Conservation (phyloP, 1,140 invertebrate species). For the Aphidius ervi region DNA sequence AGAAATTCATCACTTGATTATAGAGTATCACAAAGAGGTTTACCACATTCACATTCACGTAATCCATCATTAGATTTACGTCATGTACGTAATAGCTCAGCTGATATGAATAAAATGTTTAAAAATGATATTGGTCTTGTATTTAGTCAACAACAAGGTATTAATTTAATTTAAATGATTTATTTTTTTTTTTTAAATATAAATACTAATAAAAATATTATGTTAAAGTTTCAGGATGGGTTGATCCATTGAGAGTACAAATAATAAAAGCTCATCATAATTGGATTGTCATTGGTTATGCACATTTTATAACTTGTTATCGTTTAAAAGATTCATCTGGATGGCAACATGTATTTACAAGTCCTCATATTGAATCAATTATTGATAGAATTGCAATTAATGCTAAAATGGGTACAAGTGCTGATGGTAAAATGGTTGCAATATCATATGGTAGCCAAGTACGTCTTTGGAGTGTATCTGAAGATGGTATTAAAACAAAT, state of each 20-base stretch:
- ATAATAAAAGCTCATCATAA: conserved; percentile 97
- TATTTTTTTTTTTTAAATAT: conserved; percentile 2
- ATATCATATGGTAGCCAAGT: conserved; percentile 84
- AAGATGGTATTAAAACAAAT: conserved; percentile 71
- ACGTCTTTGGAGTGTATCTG: conserved; percentile 83
- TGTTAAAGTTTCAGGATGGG: conserved; percentile 62
- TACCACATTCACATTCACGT: conserved; percentile 77
- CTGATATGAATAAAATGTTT: conserved; percentile 72
- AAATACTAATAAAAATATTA: conserved; percentile 9
- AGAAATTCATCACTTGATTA: conserved; percentile 78
- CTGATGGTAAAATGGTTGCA: conserved; percentile 80
- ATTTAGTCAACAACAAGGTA: conserved; percentile 62
- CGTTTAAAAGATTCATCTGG: conserved; percentile 92
- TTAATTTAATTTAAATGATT: conserved; percentile 20
- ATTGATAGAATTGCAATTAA: conserved; percentile 94
- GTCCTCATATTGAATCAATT: conserved; percentile 81
- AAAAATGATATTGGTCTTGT: conserved; percentile 67
- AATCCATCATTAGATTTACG: conserved; percentile 78
- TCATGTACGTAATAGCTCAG: conserved; percentile 73
- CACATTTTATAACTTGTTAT: conserved; percentile 93
- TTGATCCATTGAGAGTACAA: conserved; percentile 81
- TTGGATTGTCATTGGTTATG: conserved; percentile 95
- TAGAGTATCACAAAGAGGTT: conserved; percentile 52
- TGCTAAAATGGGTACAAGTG: conserved; percentile 75
- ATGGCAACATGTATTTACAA: conserved; percentile 93